Evolutionary conservation across 2,113 vertebrate genomes (phyloP), one percentile per base, ranked within the genome.

Genomic region (Glareola pratincola): DNA sequence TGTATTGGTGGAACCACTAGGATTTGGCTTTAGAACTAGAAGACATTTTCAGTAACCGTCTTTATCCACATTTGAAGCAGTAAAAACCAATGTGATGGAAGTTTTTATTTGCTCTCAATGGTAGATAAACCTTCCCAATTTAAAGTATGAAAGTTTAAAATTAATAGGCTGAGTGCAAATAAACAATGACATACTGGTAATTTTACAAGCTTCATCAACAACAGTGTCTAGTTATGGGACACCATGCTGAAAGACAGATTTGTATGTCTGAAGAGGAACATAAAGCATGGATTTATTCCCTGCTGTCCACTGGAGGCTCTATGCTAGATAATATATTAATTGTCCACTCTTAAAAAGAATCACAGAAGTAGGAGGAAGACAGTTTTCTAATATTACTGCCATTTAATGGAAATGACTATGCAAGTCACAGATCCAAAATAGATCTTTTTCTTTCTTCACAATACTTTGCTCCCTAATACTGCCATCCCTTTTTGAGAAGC

Each of bases 1-100:
- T 91, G 50, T 96, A 97, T 91, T 93, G 91, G 95, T 76, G 73
- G 80, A 76, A 71, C 63, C 18, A 57, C 64, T 68, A 92, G 69
- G 92, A 85, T 79, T 72, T 85, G 74, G 75, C 59, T 36, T 94
- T 88, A 92, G 56, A 87, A 73, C 71, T 78, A 72, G 45, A 91
- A 91, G 72, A 71, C 60, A 16, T 81, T 81, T 94, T 95, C 78
- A 75, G 60, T 41, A 19, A 50, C 43, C 36, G 34, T 34, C 96
- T 95, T 94, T 80, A 82, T 73, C 41, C 64, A 48, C 43, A 85
- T 92, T 62, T 86, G 71, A 88, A 36, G 41, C 64, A 94, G 43
- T 94, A 83, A 97, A 97, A 95, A 74, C 59, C 86, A 97, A 94
- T 94, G 72, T 96, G 81, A 80, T 77, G 13, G 56, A 97, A 92